Percentiles rank a stretch among this genome's conserved stretches.
phyloP scores from a whole-genome alignment of 2,888 invertebrate genomes.

The Mythimna loreyi region DNA sequence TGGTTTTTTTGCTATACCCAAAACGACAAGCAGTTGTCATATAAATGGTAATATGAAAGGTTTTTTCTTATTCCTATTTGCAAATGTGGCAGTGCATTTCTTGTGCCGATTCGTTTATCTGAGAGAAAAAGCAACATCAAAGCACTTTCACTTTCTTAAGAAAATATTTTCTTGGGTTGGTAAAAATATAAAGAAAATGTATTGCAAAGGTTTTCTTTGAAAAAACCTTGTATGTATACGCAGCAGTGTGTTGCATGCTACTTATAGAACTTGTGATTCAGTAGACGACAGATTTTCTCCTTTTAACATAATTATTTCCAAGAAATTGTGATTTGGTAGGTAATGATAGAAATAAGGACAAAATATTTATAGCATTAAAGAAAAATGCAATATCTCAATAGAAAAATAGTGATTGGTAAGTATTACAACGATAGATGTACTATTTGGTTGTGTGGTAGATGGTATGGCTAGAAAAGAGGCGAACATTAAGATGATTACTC shows the following conservation, averaged over 20 bases:
- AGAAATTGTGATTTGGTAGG: neutral
- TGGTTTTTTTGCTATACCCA: neutral
- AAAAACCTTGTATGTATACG: neutral
- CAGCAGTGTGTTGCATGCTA: neutral
- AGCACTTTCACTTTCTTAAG: conserved; percentile 1
- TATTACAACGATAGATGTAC: no score
- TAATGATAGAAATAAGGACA: no score
- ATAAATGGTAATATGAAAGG: neutral
- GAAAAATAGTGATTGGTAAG: no score
- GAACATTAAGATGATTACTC: no score
- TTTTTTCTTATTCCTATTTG: neutral
- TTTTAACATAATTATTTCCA: neutral
- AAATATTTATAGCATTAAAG: no score
- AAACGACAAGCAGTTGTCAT: neutral
- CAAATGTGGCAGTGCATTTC: conserved; percentile 14
- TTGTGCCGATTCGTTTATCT: neutral
- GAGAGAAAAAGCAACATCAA: conserved; percentile 11
- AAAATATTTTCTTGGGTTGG: conserved; percentile 15
- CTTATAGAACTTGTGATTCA: neutral
- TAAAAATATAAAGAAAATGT: conserved; percentile 2
- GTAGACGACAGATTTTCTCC: no score
- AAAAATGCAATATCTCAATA: neutral
- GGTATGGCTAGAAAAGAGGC: neutral
- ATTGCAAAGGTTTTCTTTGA: neutral
- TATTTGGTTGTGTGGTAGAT: neutral